These are phyloP conservation scores for Sarcophilus harrisii DNA, from an alignment of 2,797 vertebrate species.

Conservation along the genomic window DNA sequence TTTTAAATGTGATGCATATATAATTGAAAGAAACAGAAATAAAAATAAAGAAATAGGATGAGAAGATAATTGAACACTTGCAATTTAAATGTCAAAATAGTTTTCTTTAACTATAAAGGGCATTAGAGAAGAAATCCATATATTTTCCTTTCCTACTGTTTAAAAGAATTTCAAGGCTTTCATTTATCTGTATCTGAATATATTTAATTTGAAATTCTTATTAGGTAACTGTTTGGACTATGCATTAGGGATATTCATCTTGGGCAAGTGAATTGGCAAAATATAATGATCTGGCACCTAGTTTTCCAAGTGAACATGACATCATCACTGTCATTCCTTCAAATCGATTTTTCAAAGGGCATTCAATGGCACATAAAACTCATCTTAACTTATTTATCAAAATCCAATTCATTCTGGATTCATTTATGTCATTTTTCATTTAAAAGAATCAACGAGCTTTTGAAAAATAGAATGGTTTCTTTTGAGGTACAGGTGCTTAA, in stretches of 20 bases:
- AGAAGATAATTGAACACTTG: not conserved
- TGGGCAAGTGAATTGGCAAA: conserved; percentile 12
- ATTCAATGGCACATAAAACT: conserved; percentile 33
- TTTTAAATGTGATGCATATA: not conserved
- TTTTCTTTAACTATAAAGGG: not conserved
- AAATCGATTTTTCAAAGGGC: conserved; percentile 50
- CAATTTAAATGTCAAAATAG: conserved; percentile 34
- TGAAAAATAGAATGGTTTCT: conserved; percentile 28
- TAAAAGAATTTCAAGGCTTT: conserved; percentile 14
- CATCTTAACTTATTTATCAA: conserved; percentile 26
- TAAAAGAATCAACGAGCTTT: not conserved
- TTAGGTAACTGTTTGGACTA: not conserved
- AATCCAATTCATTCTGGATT: conserved; percentile 9
- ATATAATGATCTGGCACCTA: not conserved
- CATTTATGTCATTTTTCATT: conserved; percentile 32
- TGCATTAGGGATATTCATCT: not conserved
- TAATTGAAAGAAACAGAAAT: not conserved
- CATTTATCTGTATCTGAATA: not conserved
- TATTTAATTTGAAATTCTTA: conserved; percentile 40
- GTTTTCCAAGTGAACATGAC: conserved; percentile 28
- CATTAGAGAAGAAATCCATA: conserved; percentile 8
- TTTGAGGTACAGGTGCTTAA: conserved; percentile 51
- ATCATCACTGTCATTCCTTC: not conserved
- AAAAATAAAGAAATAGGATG: not conserved
- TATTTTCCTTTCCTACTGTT: conserved; percentile 2